These are phyloP conservation scores for Orthonyx spaldingii DNA, from an alignment of 2,113 vertebrate genomes.

Conservation along the genomic window DNA sequence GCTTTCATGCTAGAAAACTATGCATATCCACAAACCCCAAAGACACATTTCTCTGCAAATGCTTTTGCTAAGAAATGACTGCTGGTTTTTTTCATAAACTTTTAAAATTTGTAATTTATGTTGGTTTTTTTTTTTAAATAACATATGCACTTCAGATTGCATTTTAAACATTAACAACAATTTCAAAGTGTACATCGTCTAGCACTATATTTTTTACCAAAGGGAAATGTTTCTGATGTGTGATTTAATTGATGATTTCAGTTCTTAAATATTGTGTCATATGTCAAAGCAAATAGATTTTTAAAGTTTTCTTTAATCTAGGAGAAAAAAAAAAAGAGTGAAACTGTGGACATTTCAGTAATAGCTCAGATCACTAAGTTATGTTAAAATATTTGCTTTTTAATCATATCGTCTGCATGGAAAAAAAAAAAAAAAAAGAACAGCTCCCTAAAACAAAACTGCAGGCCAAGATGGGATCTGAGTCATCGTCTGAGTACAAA, in stretches of 20 bases:
- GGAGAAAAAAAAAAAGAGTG: constrained; percentile 64
- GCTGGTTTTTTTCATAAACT: constrained; percentile 47
- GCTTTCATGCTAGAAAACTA: constrained; percentile 1
- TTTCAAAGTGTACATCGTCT: constrained; percentile 67
- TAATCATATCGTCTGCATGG: constrained; percentile 56
- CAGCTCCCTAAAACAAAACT: constrained; percentile 67
- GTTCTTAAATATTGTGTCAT: constrained; percentile 69
- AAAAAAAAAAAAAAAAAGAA: background rate
- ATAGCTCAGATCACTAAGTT: constrained; percentile 67
- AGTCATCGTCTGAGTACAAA: constrained; percentile 50
- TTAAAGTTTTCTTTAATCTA: constrained; percentile 72
- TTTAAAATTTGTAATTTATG: constrained; percentile 55
- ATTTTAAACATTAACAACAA: constrained; percentile 66
- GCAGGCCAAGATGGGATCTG: constrained; percentile 65
- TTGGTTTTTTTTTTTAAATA: background rate
- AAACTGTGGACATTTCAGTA: constrained; percentile 71
- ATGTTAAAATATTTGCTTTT: constrained; percentile 71
- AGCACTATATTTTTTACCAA: constrained; percentile 66
- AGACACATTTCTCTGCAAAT: constrained; percentile 16
- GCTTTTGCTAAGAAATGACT: constrained; percentile 17
- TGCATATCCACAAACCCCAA: constrained; percentile 2
- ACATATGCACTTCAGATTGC: constrained; percentile 51
- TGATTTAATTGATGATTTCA: constrained; percentile 68
- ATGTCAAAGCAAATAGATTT: constrained; percentile 70
- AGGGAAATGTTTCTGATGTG: constrained; percentile 67